Evolutionary conservation across 2,888 invertebrate species (phyloP).

Genomic region (Stictocephala bisonia): DNA sequence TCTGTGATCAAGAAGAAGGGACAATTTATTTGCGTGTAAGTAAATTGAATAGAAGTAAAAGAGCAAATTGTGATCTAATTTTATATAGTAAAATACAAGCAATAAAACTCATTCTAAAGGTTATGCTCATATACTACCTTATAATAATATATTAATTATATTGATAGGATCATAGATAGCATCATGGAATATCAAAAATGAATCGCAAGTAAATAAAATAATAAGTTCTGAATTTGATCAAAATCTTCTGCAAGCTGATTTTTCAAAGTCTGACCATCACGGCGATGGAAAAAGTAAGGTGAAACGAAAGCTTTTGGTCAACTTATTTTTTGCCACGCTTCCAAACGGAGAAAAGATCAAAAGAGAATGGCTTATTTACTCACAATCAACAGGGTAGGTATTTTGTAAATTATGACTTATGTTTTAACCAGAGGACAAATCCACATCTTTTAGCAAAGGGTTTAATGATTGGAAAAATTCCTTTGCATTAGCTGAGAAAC

Average conservation of each 20-base stretch:
- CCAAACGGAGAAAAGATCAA: neutral
- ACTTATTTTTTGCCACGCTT: neutral
- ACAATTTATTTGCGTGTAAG: neutral
- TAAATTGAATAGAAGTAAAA: neutral
- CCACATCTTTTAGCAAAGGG: neutral
- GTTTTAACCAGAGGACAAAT: neutral
- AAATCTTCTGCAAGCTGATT: neutral
- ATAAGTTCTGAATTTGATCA: neutral
- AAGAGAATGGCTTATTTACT: neutral
- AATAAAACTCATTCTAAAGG: neutral
- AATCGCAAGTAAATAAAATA: neutral
- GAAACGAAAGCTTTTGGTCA: neutral
- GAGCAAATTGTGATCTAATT: neutral
- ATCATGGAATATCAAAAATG: neutral
- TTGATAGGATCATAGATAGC: neutral
- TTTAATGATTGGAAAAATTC: constrained; percentile 28
- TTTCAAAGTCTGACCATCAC: neutral
- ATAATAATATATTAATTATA: neutral
- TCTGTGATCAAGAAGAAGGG: neutral
- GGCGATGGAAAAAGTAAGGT: neutral
- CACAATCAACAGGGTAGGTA: neutral
- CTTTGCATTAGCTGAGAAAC: neutral
- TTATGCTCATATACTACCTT: neutral
- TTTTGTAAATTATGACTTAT: neutral
- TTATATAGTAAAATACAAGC: neutral